phyloP scores from a whole-genome alignment of 2,888 invertebrate genomes.

The Hypena proboscidalis region DNA sequence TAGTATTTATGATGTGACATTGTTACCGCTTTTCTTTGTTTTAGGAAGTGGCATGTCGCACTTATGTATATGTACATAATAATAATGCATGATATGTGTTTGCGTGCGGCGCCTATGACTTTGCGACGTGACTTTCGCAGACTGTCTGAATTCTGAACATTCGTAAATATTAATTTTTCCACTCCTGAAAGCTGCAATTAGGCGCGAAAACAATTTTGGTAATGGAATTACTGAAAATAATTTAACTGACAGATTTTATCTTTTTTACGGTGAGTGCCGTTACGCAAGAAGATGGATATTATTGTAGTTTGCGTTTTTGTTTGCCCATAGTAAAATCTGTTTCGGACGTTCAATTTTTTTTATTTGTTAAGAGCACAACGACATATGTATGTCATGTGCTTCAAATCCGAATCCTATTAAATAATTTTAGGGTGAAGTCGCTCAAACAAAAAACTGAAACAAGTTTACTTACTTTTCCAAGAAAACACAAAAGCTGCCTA shows the following conservation, averaged over 20 bases:
- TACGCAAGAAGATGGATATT: no score
- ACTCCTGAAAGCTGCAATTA: conserved; percentile 13
- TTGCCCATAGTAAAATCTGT: no score
- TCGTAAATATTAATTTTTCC: conserved; percentile 24
- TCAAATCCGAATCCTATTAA: no score
- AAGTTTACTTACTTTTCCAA: no score
- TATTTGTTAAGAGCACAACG: no score
- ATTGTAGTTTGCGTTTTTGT: no score
- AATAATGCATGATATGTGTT: conserved; percentile 18
- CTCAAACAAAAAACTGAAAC: no score
- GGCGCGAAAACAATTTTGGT: conserved; percentile 6
- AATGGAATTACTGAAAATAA: conserved; percentile 7
- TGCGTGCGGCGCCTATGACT: conserved; percentile 6
- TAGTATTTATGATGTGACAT: conserved; percentile 4
- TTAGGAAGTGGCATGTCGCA: neutral
- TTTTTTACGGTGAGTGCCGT: no score
- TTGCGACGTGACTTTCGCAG: conserved; percentile 18
- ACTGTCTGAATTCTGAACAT: conserved; percentile 8
- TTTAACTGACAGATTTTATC: conserved; percentile 1
- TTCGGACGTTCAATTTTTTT: no score
- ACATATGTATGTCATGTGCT: no score
- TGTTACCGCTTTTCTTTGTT: neutral
- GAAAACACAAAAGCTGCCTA: neutral
- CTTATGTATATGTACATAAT: conserved; percentile 6
- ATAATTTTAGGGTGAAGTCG: no score